Percentiles rank a stretch among this genome's conserved stretches.
These are phyloP conservation scores for Oryzias javanicus DNA, from an alignment of 2,113 vertebrate genomes.

Conservation along the genomic window DNA sequence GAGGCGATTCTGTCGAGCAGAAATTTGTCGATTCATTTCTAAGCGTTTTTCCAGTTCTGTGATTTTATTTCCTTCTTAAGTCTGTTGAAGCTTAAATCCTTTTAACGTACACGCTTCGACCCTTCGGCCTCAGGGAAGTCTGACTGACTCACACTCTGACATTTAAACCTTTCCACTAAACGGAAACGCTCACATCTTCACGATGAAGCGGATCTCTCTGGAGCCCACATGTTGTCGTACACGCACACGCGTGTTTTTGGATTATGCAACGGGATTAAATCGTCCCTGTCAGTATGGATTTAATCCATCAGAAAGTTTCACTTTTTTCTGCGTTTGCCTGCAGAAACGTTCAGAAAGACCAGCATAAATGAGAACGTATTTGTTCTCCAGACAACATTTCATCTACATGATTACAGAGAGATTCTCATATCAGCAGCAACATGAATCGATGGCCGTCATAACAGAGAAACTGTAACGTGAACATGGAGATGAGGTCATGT, in stretches of 20 bases:
- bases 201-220: neutral
- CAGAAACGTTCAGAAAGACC: conserved; percentile 9
- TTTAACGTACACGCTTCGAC: too few relatives aligned
- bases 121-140: too few relatives aligned
- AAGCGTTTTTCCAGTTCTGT: too few relatives aligned
- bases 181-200: conserved; percentile 10
- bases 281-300: conserved; percentile 15
- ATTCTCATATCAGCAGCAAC: conserved; percentile 8
- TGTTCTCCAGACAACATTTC: conserved; percentile 11
- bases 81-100: too few relatives aligned
- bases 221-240: conserved; percentile 35
- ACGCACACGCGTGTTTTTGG: conserved; percentile 48
- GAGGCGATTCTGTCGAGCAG: too few relatives aligned
- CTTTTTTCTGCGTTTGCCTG: neutral
- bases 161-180: too few relatives aligned
- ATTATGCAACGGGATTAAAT: conserved; percentile 32
- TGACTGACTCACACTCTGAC: too few relatives aligned
- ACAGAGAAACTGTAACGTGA: neutral
- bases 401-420: conserved; percentile 8
- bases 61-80: too few relatives aligned
- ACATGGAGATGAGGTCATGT: too few relatives aligned
- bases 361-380: conserved; percentile 7
- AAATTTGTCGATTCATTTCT: too few relatives aligned
- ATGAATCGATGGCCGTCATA: neutral
- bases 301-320: conserved; percentile 5